Percentiles rank a stretch among this genome's conserved stretches.
Evolutionary conservation across 1,140 invertebrate species (phyloP).

Genomic region (Heliconius nattereri): DNA sequence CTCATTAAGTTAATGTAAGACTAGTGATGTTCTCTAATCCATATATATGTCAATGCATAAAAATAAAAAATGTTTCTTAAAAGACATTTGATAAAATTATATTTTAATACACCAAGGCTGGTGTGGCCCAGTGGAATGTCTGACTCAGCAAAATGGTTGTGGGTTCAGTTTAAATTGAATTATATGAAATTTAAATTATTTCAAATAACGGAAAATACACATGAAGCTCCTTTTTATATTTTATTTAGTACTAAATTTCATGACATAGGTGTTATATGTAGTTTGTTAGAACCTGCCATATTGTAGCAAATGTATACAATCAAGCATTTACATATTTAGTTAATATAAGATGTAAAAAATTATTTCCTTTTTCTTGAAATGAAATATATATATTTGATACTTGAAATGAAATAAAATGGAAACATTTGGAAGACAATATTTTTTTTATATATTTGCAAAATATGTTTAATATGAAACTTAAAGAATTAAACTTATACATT

Average conservation of each 20-base stretch:
- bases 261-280: conserved; percentile 16
- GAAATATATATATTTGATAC: conserved; percentile 1
- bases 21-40: conserved; percentile 21
- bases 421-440: background rate
- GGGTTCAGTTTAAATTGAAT: too few relatives aligned
- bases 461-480: background rate
- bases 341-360: background rate
- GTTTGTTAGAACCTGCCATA: conserved; percentile 19
- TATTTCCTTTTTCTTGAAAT: background rate
- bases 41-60: conserved; percentile 24
- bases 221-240: too few relatives aligned
- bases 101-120: conserved; percentile 28
- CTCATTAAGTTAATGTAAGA: conserved; percentile 51
- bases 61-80: conserved; percentile 28
- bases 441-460: conserved; percentile 15
- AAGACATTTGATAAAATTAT: conserved; percentile 29
- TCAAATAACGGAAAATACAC: too few relatives aligned
- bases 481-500: conserved; percentile 6
- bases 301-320: conserved; percentile 9
- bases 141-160: too few relatives aligned
- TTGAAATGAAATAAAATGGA: conserved; percentile 3
- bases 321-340: conserved; percentile 24
- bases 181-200: too few relatives aligned
- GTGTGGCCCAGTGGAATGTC: too few relatives aligned
- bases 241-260: conserved; percentile 22